Percentiles rank a stretch among this genome's conserved stretches.
Evolutionary conservation across 2,113 vertebrate genomes (phyloP).

Genomic region (Channa argus): DNA sequence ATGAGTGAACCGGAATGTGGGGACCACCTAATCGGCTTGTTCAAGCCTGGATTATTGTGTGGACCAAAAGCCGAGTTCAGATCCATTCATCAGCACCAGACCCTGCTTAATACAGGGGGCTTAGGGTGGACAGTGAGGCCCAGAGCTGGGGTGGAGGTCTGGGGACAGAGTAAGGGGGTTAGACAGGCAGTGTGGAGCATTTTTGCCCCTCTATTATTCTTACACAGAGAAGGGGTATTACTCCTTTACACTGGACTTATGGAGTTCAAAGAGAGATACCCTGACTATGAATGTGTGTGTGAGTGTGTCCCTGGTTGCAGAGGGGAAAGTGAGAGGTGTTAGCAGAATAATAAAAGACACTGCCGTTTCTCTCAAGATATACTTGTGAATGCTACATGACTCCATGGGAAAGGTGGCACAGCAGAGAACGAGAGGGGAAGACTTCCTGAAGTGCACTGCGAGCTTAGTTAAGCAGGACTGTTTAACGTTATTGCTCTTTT

Average conservation of each 20-base stretch:
- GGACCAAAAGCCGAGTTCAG: constrained; percentile 68
- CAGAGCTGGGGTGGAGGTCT: constrained; percentile 50
- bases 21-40: constrained; percentile 75
- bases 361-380: constrained; percentile 13
- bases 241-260: constrained; percentile 40
- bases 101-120: constrained; percentile 79
- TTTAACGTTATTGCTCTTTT: constrained; percentile 38
- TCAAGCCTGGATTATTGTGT: constrained; percentile 77
- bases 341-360: constrained; percentile 33
- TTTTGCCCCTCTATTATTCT: constrained; percentile 63
- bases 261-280: constrained; percentile 53
- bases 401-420: constrained; percentile 18
- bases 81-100: constrained; percentile 81
- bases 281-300: constrained; percentile 12
- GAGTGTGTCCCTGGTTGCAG: constrained; percentile 6
- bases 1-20: constrained; percentile 81
- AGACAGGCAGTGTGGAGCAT: constrained; percentile 52
- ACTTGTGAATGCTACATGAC: constrained; percentile 24
- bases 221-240: constrained; percentile 56
- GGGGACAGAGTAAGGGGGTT: constrained; percentile 51
- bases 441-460: constrained; percentile 1
- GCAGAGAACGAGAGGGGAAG: constrained; percentile 2
- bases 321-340: constrained; percentile 24
- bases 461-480: constrained; percentile 27
- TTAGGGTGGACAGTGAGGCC: constrained; percentile 72